These are phyloP conservation scores for Blennius ocellaris DNA, from an alignment of 2,113 vertebrate genomes.

Conservation along the genomic window DNA sequence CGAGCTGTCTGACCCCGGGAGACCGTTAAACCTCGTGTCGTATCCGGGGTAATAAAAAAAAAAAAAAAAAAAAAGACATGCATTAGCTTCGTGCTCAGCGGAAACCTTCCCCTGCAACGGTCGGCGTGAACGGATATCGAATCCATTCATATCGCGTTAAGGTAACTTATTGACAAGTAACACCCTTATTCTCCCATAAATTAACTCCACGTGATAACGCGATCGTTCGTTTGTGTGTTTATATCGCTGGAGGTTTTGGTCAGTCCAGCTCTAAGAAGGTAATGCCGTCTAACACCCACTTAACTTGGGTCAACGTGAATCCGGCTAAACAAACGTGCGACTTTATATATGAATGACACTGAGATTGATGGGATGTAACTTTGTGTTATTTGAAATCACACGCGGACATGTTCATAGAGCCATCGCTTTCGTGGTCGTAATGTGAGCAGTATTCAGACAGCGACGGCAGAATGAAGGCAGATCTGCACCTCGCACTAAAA, in stretches of 20 bases:
- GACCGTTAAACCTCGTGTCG: neutral
- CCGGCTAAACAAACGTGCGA: neutral
- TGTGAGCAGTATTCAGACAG: too few relatives aligned
- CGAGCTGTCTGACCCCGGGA: neutral
- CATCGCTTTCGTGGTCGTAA: neutral
- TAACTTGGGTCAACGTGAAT: neutral
- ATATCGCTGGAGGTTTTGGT: neutral
- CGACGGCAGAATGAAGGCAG: neutral
- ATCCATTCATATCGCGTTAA: constrained; percentile 7
- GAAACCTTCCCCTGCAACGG: constrained; percentile 30
- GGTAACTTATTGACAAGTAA: neutral
- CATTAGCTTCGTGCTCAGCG: neutral
- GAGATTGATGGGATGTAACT: neutral
- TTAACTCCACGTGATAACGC: neutral
- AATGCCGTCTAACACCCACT: neutral
- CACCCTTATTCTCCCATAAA: neutral
- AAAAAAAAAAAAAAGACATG: too few relatives aligned
- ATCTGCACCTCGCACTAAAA: too few relatives aligned
- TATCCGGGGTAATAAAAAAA: neutral
- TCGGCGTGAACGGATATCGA: constrained; percentile 36
- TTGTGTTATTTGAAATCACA: neutral
- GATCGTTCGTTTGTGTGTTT: neutral
- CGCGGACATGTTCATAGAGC: too few relatives aligned
- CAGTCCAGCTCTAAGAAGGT: neutral
- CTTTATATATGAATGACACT: neutral